A percentile compares a stretch with the other conserved stretches of the same genome.
Evolutionary conservation across 2,888 invertebrate species (phyloP).

Genomic region (Ceriagrion tenellum): DNA sequence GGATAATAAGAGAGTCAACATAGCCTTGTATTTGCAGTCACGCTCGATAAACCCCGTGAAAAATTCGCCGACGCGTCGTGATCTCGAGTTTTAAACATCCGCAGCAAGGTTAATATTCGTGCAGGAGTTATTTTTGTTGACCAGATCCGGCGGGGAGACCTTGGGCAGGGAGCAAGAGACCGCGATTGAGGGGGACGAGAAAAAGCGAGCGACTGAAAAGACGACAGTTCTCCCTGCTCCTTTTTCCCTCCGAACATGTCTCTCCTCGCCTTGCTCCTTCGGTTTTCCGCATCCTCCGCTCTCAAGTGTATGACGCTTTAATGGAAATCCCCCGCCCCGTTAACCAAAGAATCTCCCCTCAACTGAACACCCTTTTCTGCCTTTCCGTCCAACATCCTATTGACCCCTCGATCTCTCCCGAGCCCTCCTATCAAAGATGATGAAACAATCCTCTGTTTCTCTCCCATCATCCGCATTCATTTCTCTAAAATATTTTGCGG

Average conservation of each 20-base stretch:
- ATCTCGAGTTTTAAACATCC: not conserved
- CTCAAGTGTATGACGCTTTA: not conserved
- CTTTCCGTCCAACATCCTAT: not conserved
- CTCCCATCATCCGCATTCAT: not conserved
- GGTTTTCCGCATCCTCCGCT: not conserved
- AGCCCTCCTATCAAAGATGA: not conserved
- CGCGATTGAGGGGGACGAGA: not conserved
- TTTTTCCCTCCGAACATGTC: not conserved
- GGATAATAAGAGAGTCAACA: not conserved
- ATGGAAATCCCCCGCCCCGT: not conserved
- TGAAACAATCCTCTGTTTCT: not conserved
- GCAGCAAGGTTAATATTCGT: not conserved
- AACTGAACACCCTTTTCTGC: not conserved
- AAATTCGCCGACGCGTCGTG: not conserved
- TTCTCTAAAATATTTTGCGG: not conserved
- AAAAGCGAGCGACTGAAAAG: not conserved
- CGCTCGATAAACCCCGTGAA: not conserved
- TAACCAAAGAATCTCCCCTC: not conserved
- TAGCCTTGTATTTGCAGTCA: not conserved
- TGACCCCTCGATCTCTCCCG: not conserved
- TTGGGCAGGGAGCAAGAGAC: not conserved
- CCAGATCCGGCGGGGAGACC: conserved; percentile 22
- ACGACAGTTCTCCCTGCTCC: not conserved
- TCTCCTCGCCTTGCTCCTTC: not conserved
- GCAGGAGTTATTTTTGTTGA: conserved; percentile 46